Conservation (phyloP, 2,888 invertebrate genomes). For the Perithous albicinctus region DNA sequence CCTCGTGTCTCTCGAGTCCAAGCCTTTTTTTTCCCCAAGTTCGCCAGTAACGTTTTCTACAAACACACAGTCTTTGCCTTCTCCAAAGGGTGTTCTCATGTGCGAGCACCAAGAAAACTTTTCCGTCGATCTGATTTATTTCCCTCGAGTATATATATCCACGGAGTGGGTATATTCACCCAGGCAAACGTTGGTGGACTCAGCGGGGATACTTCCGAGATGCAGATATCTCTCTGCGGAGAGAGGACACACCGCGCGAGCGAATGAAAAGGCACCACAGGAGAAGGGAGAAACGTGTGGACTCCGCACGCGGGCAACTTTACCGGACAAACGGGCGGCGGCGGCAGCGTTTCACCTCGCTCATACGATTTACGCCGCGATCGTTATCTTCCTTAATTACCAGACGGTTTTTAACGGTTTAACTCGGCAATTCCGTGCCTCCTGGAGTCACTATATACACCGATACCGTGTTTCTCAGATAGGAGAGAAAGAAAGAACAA, state of each 20-base stretch:
- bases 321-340: slow-evolving; percentile 53
- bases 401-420: slow-evolving; percentile 70
- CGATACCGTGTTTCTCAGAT: slow-evolving; percentile 40
- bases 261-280: neutral
- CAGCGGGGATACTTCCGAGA: slow-evolving; percentile 67
- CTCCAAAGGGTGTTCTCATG: slow-evolving; percentile 4
- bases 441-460: slow-evolving; percentile 50
- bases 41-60: slow-evolving; percentile 39
- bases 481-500: slow-evolving; percentile 12
- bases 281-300: slow-evolving; percentile 30
- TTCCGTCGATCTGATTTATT: slow-evolving; percentile 72
- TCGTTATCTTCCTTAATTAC: slow-evolving; percentile 82
- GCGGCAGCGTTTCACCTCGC: slow-evolving; percentile 61
- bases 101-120: slow-evolving; percentile 58
- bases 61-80: slow-evolving; percentile 17
- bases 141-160: slow-evolving; percentile 44
- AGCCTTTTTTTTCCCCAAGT: slow-evolving; percentile 35
- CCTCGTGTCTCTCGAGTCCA: slow-evolving; percentile 44
- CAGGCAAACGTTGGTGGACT: slow-evolving; percentile 32
- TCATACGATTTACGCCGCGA: slow-evolving; percentile 77
- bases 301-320: slow-evolving; percentile 28
- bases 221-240: slow-evolving; percentile 67
- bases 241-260: slow-evolving; percentile 48
- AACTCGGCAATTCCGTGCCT: slow-evolving; percentile 51
- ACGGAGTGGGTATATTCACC: slow-evolving; percentile 7